A percentile compares a stretch with the other conserved stretches of the same genome.
These are phyloP conservation scores for Lamellibrachia satsuma DNA, from an alignment of 2,888 invertebrate genomes.

Conservation along the genomic window DNA sequence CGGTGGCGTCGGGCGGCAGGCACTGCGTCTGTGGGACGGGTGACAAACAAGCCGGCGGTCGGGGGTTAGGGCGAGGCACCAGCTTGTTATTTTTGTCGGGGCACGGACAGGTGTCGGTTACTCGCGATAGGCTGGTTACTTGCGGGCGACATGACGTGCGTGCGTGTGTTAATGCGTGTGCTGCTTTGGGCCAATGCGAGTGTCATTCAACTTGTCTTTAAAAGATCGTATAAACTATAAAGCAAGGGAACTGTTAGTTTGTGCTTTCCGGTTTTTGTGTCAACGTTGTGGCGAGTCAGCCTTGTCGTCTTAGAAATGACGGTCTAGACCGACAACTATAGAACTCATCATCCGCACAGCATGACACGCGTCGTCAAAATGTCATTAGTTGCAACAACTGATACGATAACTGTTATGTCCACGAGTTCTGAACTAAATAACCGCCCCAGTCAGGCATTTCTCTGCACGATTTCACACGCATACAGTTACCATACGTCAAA, in stretches of 20 bases:
- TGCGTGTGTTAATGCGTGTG: neutral
- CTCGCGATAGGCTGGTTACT: neutral
- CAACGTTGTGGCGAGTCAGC: neutral
- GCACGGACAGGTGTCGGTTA: neutral
- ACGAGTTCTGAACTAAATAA: neutral
- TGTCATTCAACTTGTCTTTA: neutral
- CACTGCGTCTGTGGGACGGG: neutral
- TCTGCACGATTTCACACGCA: neutral
- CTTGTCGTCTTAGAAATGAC: neutral
- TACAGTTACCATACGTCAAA: neutral
- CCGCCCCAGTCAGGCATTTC: neutral
- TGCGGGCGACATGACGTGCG: no score
- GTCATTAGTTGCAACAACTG: neutral
- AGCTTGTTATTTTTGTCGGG: neutral
- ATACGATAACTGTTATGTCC: constrained; percentile 12
- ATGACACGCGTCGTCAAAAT: neutral
- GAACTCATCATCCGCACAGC: neutral
- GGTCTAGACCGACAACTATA: neutral
- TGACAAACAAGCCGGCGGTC: neutral
- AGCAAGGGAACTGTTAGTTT: neutral
- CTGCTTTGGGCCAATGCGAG: neutral
- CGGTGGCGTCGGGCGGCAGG: neutral
- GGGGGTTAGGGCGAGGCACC: neutral
- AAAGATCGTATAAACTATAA: neutral
- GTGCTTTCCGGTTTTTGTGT: neutral